Percentiles rank a stretch among this genome's conserved stretches.
These are phyloP conservation scores for Rhyacophila brunnea DNA, from an alignment of 1,140 invertebrate species.

Conservation along the genomic window DNA sequence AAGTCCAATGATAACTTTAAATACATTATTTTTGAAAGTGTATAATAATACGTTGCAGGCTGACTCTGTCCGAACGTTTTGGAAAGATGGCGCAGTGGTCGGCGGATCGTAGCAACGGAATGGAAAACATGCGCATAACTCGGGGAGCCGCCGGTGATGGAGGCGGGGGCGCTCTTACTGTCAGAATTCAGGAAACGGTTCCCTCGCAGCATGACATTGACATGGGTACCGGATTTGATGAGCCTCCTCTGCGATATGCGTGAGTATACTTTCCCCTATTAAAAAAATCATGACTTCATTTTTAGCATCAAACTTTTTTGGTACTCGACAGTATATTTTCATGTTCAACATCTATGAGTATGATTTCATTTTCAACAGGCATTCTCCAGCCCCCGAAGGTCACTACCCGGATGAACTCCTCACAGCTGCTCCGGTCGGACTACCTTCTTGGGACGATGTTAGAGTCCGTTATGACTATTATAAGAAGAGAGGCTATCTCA, in stretches of 20 bases:
- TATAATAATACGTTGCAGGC: conserved; percentile 42
- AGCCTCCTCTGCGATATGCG: conserved; percentile 26
- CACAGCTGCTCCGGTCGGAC: conserved; percentile 67
- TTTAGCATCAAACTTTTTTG: no score
- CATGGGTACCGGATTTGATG: conserved; percentile 1
- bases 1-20: no score
- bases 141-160: conserved; percentile 58
- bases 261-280: no score
- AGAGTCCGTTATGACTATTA: conserved; percentile 82
- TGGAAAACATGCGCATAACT: conserved; percentile 83
- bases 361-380: conserved; percentile 35
- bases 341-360: no score
- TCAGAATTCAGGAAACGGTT: conserved; percentile 67
- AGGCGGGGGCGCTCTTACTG: conserved; percentile 67
- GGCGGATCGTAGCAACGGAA: conserved; percentile 73
- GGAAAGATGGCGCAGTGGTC: conserved; percentile 90
- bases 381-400: conserved; percentile 70
- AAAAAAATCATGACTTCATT: no score
- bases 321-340: no score
- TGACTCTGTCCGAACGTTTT: conserved; percentile 78
- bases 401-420: conserved; percentile 75
- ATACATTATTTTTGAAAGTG: no score
- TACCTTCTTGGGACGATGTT: conserved; percentile 82
- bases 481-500: conserved; percentile 79
- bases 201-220: conserved; percentile 40